Percentiles rank a stretch among this genome's conserved stretches.
phyloP scores from a whole-genome alignment of 2,113 vertebrate species.

The Phainopepla nitens region DNA sequence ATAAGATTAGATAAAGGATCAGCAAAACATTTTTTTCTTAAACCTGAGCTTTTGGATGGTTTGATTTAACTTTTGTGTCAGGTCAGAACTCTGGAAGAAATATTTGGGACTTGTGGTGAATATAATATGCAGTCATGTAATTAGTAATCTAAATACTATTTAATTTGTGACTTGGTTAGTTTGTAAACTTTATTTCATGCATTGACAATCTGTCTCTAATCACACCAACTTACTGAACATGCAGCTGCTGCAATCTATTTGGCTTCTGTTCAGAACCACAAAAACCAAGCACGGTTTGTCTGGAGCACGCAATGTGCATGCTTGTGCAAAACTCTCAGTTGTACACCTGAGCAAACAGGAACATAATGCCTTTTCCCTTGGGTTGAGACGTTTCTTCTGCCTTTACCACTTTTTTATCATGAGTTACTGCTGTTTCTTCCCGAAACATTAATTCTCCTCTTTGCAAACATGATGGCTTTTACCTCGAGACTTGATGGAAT shows the following conservation, averaged over 20 bases:
- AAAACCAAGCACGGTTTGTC: not conserved
- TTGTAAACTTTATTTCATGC: not conserved
- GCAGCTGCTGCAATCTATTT: not conserved
- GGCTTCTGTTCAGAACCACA: not conserved
- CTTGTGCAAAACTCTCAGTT: not conserved
- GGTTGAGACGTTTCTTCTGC: not conserved
- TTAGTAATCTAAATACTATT: not conserved
- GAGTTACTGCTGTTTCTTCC: not conserved
- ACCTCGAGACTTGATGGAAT: accelerated
- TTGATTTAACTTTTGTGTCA: not conserved
- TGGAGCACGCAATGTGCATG: not conserved
- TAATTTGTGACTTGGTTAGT: not conserved
- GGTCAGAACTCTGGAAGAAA: not conserved
- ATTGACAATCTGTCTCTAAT: not conserved
- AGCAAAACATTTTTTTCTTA: not conserved
- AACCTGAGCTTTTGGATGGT: not conserved
- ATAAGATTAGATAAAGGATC: not conserved
- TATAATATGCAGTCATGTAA: not conserved
- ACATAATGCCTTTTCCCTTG: not conserved
- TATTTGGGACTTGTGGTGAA: not conserved
- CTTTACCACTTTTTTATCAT: not conserved
- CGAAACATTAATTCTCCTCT: not conserved
- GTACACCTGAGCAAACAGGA: not conserved
- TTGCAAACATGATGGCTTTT: not conserved
- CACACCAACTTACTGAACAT: not conserved